Base-by-base conservation (phyloP, 2,113 vertebrate species). In the Pholis gunnellus region DNA sequence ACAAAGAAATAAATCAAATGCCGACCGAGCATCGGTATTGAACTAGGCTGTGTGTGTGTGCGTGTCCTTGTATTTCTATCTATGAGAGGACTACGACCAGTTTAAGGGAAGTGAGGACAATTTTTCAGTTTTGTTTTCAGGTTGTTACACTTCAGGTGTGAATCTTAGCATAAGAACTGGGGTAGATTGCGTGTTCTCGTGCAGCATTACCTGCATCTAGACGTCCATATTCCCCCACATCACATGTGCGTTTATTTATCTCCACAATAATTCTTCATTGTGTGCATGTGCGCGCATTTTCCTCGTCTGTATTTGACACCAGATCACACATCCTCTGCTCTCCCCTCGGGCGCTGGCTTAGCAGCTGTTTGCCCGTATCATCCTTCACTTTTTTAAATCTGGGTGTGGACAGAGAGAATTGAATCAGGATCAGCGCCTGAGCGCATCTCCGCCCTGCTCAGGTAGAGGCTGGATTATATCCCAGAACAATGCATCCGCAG, bases 381-480 rank as follows among this genome's bases (percentile, higher is more conserved):
- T 76, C 66, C 74, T 56, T 79, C 52, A 57, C 66, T 68, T 82
- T 54, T 44, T 80, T 31, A 78, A 77, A 56, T 72, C 68, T 67
- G 82, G 86, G 84, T 67, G 92, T 86, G 87, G 86, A 79, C 81
- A 4, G 52, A 6, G 25, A 6, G 1, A 82, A 52, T 1, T 79
- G 70, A 79, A 52, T 36, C 8, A 17, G 82, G 46, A 79, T 82
- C 77, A 36, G 54, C 9, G 34, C 68, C 46, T 18, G 4, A 82
- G 74, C 25, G 36, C 79, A 56, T 82, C 84, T 67, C 78, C 22
- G 2, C 81, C 76, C 75, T 52, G 25, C 81, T 84, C 75, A 83
- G 75, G 83, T 86, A 29, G 31, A 75, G 20, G 29, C 61, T 38
- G 71, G 80, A 82, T 88, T 65, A 75, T 9, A 48, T 70, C 54